Base-by-base conservation (phyloP, 2,113 vertebrate genomes). In the Myrmecophaga tridactyla region DNA sequence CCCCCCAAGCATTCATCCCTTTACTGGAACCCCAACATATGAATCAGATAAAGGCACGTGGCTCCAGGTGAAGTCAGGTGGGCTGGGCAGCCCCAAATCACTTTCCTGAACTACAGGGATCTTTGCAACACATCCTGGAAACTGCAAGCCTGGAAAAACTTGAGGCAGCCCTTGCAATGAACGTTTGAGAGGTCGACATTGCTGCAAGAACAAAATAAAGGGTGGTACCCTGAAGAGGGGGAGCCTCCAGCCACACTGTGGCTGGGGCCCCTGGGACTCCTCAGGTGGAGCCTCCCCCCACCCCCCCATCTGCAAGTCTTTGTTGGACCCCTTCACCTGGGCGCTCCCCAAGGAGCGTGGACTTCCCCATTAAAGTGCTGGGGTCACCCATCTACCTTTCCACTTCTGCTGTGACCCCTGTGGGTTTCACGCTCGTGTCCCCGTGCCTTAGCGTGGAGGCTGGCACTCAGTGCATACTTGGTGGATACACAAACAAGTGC, bases 301-400 rank as follows among this genome's bases (percentile, higher is more conserved):
- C n/a, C n/a, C 11, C 31, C 2, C 0, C 2, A 36, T 29, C n/a
- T 1, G 0, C 21, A 8, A 25, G 36, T 63, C 46, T 43, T 62
- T 46, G 15, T 29, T 23, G 60, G 6, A 23, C 0, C 20, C 75
- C 20, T 13, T 60, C n/a, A 5, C 13, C 20, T 21, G 65, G 53
- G n/a, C 23, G 75, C n/a, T n/a, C 58, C 13, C 0, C 34, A 1
- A 1, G 43, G 6, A 4, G 20, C 2, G 0, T 0, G 18, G 39
- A 9, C 53, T 31, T 78, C 17, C 29, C 43, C 0, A 5, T 25
- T 34, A 67, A 43, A 56, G 34, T 29, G 41, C 58, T 25, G 27
- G 20, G 21, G 6, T 13, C 1, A 12, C 56, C 7, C 3, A 6
- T 4, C 3, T 4, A 6, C 27, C n/a, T 15, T n/a, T 3, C 53